Base-by-base conservation (phyloP, 2,797 vertebrate genomes). In the Alosa sapidissima region DNA sequence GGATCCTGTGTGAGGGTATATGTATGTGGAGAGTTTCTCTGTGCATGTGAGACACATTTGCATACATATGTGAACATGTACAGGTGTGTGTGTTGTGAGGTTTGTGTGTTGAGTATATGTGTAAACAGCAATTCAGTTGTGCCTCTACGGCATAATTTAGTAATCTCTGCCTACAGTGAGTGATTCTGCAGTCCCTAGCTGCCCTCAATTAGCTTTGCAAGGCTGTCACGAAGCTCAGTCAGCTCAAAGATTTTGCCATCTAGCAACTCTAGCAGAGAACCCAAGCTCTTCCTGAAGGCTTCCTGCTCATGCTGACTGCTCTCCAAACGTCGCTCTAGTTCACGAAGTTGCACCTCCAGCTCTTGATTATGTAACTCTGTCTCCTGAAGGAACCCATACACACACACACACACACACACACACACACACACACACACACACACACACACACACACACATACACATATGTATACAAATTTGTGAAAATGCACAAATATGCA, bases 191-290 rank as follows among this genome's bases (percentile, higher is more conserved):
- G 90, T 86, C 91, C 95, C 96, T 98, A 99, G 93, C 97, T 98
- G 92, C 93, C 95, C 91, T 98, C 96, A 87, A 97, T 94, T 89
- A 99, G 94, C 92, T 97, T 98, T 93, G 96, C 96, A 94, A 99
- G 94, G 86, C 95, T 96, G 96, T 99, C 98, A 85, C 97, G 94
- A 89, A 99, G 96, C 93, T 98, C 97, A 54, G 96, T 97, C 93
- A 99, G 95, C 96, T 99, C 98, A 88, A 98, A 98, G 95, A 99
- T 98, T 95, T 99, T 99, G 81, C 95, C 92, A 92, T 99, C 97
- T 92, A 99, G 96, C 92, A 98, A 97, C 95, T 98, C 95, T 92
- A 99, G 97, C 94, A 99, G 96, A 49, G 97, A 97, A 93, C 97
- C 96, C 92, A 99, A 96, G 91, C 96, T 98, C 93, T 94, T 96